Conservation (phyloP, 2,888 invertebrate species). For the Trimorus sp. region DNA sequence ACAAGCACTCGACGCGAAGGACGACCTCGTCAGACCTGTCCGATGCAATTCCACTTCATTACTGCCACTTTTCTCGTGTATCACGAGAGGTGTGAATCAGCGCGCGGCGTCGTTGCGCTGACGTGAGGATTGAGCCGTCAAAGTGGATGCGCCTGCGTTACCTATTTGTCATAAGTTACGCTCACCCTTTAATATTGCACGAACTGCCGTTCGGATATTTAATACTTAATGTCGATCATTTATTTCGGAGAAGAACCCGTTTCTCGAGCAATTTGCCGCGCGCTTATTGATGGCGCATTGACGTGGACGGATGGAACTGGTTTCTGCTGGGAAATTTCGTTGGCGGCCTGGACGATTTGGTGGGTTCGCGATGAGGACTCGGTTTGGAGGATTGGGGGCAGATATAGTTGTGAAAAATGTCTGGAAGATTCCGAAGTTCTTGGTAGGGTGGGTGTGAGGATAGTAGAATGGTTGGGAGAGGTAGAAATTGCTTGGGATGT, state of each 20-base stretch:
- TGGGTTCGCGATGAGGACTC: no score
- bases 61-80: conserved; percentile 65
- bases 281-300: conserved; percentile 48
- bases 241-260: conserved; percentile 51
- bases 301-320: conserved; percentile 45
- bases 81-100: conserved; percentile 63
- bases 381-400: no score
- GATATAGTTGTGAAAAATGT: no score
- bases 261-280: conserved; percentile 45
- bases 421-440: no score
- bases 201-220: conserved; percentile 46
- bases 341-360: no score
- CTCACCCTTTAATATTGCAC: conserved; percentile 47
- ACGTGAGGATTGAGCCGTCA: conserved; percentile 57
- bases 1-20: conserved; percentile 75
- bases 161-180: conserved; percentile 54
- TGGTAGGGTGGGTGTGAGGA: no score
- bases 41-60: conserved; percentile 67
- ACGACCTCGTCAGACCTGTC: conserved; percentile 65
- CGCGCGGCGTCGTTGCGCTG: conserved; percentile 43
- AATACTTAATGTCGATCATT: conserved; percentile 54
- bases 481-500: no score
- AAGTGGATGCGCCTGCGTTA: conserved; percentile 31
- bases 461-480: no score
- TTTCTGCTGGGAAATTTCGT: conserved; percentile 24